phyloP scores from a whole-genome alignment of 2,113 vertebrate species.

The Triplophysa dalaica region DNA sequence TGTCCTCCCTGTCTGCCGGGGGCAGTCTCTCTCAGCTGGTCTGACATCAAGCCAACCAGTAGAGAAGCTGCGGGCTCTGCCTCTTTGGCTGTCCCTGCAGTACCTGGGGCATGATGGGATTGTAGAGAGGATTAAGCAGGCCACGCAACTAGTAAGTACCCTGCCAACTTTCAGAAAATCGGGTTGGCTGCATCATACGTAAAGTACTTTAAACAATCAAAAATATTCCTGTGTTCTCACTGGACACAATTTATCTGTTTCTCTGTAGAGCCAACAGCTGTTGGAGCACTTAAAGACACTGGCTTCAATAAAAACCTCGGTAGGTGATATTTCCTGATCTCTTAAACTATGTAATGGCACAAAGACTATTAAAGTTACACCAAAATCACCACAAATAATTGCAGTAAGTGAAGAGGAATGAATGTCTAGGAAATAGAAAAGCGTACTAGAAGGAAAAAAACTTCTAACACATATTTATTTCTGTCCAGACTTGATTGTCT shows the following conservation, averaged over 20 bases:
- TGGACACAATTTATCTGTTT: conserved; percentile 22
- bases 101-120: conserved; percentile 90
- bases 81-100: conserved; percentile 94
- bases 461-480: not conserved
- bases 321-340: conserved; percentile 64
- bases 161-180: conserved; percentile 8
- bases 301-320: conserved; percentile 86
- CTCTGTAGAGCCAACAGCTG: conserved; percentile 85
- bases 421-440: not conserved
- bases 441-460: not conserved
- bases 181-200: not conserved
- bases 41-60: conserved; percentile 88
- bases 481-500: not conserved
- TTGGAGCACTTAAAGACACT: conserved; percentile 86
- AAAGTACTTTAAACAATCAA: not conserved
- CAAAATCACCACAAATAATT: not conserved
- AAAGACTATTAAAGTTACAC: conserved; percentile 35
- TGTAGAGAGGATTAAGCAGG: conserved; percentile 86
- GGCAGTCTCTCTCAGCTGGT: conserved; percentile 89
- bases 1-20: conserved; percentile 30
- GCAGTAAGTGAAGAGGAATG: not conserved
- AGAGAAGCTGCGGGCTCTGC: conserved; percentile 90
- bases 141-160: conserved; percentile 81
- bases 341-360: not conserved
- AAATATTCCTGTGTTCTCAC: not conserved